phyloP scores from a whole-genome alignment of 2,888 invertebrate species.

The Acanthosepion lycidas region DNA sequence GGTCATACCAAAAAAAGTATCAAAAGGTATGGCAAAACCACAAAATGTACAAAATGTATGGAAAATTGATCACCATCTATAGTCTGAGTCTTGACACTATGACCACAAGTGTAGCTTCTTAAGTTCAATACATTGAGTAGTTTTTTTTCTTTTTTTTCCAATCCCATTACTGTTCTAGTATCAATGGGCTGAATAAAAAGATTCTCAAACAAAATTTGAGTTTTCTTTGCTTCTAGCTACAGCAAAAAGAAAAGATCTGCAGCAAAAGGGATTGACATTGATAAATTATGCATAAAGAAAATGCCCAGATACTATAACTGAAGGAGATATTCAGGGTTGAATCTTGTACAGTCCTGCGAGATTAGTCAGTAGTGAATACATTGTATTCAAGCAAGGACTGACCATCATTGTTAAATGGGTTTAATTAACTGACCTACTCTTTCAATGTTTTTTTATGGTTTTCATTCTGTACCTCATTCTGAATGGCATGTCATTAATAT shows the following conservation, averaged over 20 bases:
- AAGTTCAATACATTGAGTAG: slow-evolving; percentile 35
- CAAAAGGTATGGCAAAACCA: slow-evolving; percentile 46
- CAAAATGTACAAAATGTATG: slow-evolving; percentile 46
- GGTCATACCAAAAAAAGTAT: not conserved
- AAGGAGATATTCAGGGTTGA: not conserved
- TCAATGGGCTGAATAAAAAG: not conserved
- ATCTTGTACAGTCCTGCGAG: not conserved
- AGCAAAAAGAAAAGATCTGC: not conserved
- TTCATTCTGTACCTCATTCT: too few relatives aligned
- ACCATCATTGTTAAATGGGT: not conserved
- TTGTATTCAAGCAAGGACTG: not conserved
- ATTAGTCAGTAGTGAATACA: not conserved
- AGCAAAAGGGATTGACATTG: not conserved
- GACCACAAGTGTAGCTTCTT: slow-evolving; percentile 2
- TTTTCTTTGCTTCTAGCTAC: not conserved
- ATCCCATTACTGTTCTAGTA: not conserved
- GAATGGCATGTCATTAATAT: too few relatives aligned
- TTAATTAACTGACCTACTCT: slow-evolving; percentile 7
- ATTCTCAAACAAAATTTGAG: not conserved
- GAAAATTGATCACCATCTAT: slow-evolving; percentile 36
- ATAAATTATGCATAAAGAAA: not conserved
- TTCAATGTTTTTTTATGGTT: not conserved
- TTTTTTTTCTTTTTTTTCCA: not conserved
- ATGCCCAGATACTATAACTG: not conserved
- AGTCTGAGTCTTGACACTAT: not conserved